phyloP scores from a whole-genome alignment of 2,888 invertebrate species.

The Corbicula japonica region DNA sequence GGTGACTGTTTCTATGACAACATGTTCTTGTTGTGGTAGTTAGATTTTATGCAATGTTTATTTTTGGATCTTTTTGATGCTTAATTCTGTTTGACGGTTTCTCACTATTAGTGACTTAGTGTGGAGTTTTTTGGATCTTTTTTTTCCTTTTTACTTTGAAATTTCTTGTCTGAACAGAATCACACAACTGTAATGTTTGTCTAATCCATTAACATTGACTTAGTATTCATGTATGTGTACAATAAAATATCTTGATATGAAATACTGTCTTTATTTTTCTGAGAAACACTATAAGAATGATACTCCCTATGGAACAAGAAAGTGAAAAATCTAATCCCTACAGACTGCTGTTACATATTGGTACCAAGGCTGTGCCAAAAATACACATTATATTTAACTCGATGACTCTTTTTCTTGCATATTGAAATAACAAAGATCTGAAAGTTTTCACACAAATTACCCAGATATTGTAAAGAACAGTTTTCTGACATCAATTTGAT shows the following conservation, averaged over 20 bases:
- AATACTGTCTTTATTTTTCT: slow-evolving; percentile 17
- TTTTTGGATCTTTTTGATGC: slow-evolving; percentile 52
- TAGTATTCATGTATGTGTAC: slow-evolving; percentile 66
- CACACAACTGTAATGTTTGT: slow-evolving; percentile 56
- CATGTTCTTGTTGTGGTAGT: slow-evolving; percentile 57
- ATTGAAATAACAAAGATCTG: too few species aligned
- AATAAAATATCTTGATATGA: slow-evolving; percentile 66
- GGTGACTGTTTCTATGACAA: slow-evolving; percentile 2
- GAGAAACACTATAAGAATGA: too few species aligned
- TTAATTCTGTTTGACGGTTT: slow-evolving; percentile 50
- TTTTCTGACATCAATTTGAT: too few species aligned
- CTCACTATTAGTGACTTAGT: slow-evolving; percentile 42
- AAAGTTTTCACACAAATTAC: too few species aligned
- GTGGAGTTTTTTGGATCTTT: slow-evolving; percentile 40
- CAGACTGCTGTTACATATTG: too few species aligned
- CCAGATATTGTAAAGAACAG: too few species aligned
- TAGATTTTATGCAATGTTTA: slow-evolving; percentile 65
- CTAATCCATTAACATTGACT: slow-evolving; percentile 62
- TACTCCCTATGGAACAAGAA: too few species aligned
- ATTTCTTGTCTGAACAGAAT: slow-evolving; percentile 28
- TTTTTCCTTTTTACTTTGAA: slow-evolving; percentile 1
- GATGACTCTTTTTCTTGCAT: too few species aligned
- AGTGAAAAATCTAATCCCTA: too few species aligned
- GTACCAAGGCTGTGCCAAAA: too few species aligned
- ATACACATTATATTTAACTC: too few species aligned